These are phyloP conservation scores for Sphaerophoria taeniata DNA, from an alignment of 2,888 invertebrate genomes.

Conservation along the genomic window DNA sequence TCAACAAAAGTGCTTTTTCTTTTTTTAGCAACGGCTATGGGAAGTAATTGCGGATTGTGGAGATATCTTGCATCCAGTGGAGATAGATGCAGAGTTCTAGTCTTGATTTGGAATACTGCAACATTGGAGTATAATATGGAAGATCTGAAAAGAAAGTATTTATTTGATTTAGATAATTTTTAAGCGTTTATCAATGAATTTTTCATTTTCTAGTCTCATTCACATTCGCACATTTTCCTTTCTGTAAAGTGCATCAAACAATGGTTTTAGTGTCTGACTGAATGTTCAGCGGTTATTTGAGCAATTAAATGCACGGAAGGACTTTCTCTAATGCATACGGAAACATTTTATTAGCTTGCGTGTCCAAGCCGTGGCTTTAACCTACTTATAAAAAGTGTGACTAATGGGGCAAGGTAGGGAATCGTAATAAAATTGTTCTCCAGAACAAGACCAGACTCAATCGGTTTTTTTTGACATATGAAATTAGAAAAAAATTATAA, in stretches of 20 bases:
- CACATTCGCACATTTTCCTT: not conserved
- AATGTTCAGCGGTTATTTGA: not conserved
- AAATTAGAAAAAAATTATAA: too few species aligned
- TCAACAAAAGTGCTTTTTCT: not conserved
- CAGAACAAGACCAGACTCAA: too few species aligned
- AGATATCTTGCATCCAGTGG: constrained; percentile 39
- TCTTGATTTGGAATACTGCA: constrained; percentile 1
- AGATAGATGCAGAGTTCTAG: constrained; percentile 17
- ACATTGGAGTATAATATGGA: constrained; percentile 23
- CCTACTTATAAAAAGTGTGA: too few species aligned
- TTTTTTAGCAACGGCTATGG: constrained; percentile 13
- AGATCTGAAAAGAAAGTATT: not conserved
- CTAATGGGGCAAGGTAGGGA: too few species aligned
- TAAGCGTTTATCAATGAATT: too few species aligned
- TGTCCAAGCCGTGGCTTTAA: not conserved
- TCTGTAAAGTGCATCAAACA: not conserved
- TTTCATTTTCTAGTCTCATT: too few species aligned
- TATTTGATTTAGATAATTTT: not conserved
- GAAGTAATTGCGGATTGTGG: constrained; percentile 28
- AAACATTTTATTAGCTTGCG: constrained; percentile 14
- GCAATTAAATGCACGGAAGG: constrained; percentile 10
- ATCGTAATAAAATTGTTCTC: too few species aligned
- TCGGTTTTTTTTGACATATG: too few species aligned
- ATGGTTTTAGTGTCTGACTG: too few species aligned
- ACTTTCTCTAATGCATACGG: constrained; percentile 5